Conservation (phyloP, 2,888 invertebrate genomes). For the Macrosoma leucophasiata region DNA sequence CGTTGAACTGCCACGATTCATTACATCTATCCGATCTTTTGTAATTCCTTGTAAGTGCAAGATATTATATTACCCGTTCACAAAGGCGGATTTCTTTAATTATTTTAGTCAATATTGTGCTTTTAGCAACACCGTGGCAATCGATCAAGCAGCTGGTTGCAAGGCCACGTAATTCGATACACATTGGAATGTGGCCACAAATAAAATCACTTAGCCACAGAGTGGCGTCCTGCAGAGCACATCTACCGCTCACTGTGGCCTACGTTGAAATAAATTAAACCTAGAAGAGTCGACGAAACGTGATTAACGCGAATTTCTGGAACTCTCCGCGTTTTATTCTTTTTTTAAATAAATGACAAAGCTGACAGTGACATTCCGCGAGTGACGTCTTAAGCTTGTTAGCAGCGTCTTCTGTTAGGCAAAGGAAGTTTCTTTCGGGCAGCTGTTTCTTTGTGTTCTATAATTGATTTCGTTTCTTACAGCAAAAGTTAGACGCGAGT, state of each 20-base stretch:
- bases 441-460: no score
- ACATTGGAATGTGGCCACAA: conserved; percentile 72
- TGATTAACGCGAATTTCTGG: conserved; percentile 27
- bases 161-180: conserved; percentile 68
- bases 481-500: no score
- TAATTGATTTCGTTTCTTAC: no score
- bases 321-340: conserved; percentile 21
- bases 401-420: conserved; percentile 25
- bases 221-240: conserved; percentile 67
- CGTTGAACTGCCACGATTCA: conserved; percentile 1
- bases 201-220: conserved; percentile 72
- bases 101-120: conserved; percentile 36
- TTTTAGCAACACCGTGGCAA: conserved; percentile 55
- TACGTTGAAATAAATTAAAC: conserved; percentile 26
- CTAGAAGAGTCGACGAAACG: conserved; percentile 25
- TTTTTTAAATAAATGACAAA: conserved; percentile 26
- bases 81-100: conserved; percentile 26
- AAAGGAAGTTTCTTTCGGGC: no score
- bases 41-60: conserved; percentile 8
- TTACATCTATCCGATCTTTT: conserved; percentile 6
- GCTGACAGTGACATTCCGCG: conserved; percentile 28
- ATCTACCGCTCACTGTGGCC: conserved; percentile 47
- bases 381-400: conserved; percentile 33
- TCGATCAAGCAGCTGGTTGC: conserved; percentile 70
- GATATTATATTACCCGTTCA: conserved; percentile 8